Evolutionary conservation across 2,888 invertebrate genomes (phyloP), one percentile per base, ranked within the genome.

Genomic region (Dynastes tityus): DNA sequence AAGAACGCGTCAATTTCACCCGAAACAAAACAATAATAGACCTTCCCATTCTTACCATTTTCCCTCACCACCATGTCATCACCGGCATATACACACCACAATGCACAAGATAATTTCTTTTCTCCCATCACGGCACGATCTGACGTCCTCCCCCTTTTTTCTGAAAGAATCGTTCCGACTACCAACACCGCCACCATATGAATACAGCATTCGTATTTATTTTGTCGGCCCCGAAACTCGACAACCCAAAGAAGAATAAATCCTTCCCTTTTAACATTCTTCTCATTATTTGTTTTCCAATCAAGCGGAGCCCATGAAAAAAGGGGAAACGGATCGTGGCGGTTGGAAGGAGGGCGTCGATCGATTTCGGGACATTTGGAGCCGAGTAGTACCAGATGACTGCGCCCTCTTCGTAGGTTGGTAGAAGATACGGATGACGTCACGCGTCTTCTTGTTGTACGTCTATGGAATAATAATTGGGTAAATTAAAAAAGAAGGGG

Each of bases 201-300:
- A 9, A 8, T 11, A 45, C 1, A 45, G 8, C 63, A 13, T 29
- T 63, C 27, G 63, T 63, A 32, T 63, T 32, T 63, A 13, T 32
- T 32, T 13, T 32, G 63, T 63, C 32, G 29, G 63, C 0, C 5
- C 22, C 55, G 55, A 22, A 45, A 22, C 55, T 55, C 55, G 55
- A 63, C 32, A 32, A 63, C 63, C 63, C 32, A n/a, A 45, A 49
- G 53, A 70, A 76, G 78, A 68, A 76, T 75, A 78, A 78, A 78
- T 75, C 61, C 67, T 58, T 53, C 70, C 49, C 64, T 63, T 81
- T 81, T 82, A 82, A 79, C 81, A 81, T 81, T 80, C 80, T 79
- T 81, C 51, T 83, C 83, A 81, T 81, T 82, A 82, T 83, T 82
- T 83, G 82, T 81, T 82, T 80, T 82, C 81, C 82, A 83, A 83